Conservation (phyloP, 2,797 vertebrate genomes). For the Bovichtus variegatus region DNA sequence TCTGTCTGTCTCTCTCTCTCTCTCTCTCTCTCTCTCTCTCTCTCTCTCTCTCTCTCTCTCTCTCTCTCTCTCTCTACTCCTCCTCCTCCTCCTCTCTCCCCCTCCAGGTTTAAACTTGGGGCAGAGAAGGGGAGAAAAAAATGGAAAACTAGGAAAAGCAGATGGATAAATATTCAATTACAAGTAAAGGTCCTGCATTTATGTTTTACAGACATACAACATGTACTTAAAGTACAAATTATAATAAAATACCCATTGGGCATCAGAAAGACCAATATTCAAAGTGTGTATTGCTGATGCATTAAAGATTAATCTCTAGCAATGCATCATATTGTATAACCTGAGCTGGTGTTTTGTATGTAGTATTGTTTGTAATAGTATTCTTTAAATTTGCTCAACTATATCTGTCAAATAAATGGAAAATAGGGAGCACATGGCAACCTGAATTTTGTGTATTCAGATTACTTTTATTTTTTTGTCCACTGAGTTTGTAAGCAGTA, state of each 20-base stretch:
- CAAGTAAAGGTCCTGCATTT: no score
- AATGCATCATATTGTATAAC: background rate
- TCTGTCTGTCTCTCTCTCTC: constrained; percentile 7
- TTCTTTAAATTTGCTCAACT: background rate
- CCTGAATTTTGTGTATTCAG: background rate
- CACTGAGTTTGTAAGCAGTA: background rate
- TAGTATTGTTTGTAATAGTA: background rate
- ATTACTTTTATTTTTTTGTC: background rate
- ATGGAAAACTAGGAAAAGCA: background rate
- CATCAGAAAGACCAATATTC: no score
- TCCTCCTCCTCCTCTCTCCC: constrained; percentile 20
- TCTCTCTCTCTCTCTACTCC: background rate
- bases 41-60: background rate
- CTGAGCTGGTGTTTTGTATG: background rate
- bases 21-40: background rate
- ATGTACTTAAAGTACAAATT: no score
- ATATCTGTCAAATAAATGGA: background rate
- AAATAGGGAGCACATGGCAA: background rate
- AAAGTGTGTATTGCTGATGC: no score
- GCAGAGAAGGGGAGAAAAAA: background rate
- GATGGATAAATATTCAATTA: constrained; percentile 1
- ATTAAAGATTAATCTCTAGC: background rate
- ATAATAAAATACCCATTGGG: no score
- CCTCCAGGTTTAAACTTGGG: background rate
- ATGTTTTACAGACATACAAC: no score